Base-by-base conservation (phyloP, 2,113 vertebrate species). In the Bucco capensis region DNA sequence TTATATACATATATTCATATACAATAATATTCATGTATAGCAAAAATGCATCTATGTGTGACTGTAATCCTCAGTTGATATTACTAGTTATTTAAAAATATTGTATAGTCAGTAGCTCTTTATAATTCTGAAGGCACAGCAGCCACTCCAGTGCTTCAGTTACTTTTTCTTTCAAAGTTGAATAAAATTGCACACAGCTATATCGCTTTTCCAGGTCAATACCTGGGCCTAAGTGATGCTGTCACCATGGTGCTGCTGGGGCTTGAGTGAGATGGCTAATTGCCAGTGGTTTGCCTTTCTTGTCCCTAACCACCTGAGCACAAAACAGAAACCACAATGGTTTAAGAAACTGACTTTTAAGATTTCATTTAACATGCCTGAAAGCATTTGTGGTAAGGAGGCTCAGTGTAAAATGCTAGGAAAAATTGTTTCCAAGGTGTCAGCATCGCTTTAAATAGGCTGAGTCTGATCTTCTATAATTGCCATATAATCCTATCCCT, bases 171-270 rank as follows among this genome's bases (percentile, higher is more conserved):
- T 61, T 80, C 50, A 42, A 33, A 79, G 75, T 37, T 50, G n/a
- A 71, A n/a, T 62, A 10, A 25, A 14, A 0, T 2, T 0, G 0
- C 73, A 27, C 10, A 6, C 11, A 37, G 76, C 44, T 72, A 1
- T 64, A 76, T 78, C 57, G 3, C 10, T 5, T 93, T 93, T 90
- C 86, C 92, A 88, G 90, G 86, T 78, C 83, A 74, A 70, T 47
- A 78, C 73, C 77, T 28, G 65, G 56, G 38, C 44, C 49, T 40
- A 67, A 60, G 74, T 83, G 78, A 73, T 8, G 30, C 86, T 4
- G 7, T 92, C 92, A 86, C 83, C 73, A 74, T 72, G 94, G 84
- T 71, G 73, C 77, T 86, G 86, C 72, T 21, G 66, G 12, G 30
- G 75, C 89, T 28, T 25, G n/a, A 74, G 78, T 60, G 90, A 81